Evolutionary conservation across 2,797 vertebrate genomes (phyloP).

Genomic region (Gouania willdenowi): DNA sequence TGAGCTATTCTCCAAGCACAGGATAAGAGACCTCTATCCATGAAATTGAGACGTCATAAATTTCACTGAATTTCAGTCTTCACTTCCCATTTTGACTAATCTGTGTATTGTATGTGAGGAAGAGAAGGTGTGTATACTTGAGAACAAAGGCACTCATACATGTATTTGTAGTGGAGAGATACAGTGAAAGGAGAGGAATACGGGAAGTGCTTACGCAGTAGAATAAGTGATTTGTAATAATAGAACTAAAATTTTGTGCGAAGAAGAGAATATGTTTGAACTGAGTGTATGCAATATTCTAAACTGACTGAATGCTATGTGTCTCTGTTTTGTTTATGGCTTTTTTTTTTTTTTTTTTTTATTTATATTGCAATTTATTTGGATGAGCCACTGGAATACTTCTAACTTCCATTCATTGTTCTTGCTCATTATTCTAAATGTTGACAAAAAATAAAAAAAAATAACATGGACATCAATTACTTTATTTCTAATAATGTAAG

Average conservation of each 20-base stretch:
- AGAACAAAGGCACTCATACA: slow-evolving; percentile 1
- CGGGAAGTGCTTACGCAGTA: not conserved
- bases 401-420: not conserved
- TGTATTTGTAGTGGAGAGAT: not conserved
- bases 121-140: slow-evolving; percentile 1
- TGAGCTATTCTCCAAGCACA: slow-evolving; percentile 26
- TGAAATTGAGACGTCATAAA: slow-evolving; percentile 17
- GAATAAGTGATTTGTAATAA: not conserved
- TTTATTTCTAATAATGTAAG: not conserved
- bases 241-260: not conserved
- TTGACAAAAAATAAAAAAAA: too few relatives aligned
- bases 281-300: slow-evolving; percentile 1
- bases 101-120: not conserved
- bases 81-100: not conserved
- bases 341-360: not conserved
- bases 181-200: not conserved
- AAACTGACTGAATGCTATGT: not conserved
- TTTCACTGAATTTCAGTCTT: slow-evolving; percentile 2
- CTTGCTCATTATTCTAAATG: too few relatives aligned
- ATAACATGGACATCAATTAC: too few relatives aligned
- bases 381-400: not conserved
- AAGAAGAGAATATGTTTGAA: not conserved
- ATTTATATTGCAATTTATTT: not conserved
- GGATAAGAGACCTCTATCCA: slow-evolving; percentile 17
- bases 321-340: not conserved